Evolutionary conservation across 2,113 vertebrate genomes (phyloP).

Genomic region (Cygnus buccinator): DNA sequence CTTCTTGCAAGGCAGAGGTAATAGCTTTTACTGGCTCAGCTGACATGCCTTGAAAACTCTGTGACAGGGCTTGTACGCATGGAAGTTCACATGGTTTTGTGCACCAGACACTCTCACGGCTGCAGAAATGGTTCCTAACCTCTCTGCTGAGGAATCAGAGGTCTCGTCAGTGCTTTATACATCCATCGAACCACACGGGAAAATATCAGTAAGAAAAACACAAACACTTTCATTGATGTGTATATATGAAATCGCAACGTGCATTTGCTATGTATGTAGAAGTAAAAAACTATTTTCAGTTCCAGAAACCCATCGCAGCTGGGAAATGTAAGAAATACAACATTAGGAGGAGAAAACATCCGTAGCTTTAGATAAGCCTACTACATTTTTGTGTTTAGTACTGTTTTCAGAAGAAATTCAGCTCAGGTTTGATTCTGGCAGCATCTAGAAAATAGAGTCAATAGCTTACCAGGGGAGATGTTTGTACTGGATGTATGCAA

Average conservation of each 20-base stretch:
- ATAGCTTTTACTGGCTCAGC: neutral
- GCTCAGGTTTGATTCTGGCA: neutral
- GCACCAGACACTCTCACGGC: neutral
- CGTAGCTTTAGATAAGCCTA: neutral
- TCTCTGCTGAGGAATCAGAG: neutral
- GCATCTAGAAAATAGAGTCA: neutral
- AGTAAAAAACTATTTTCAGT: neutral
- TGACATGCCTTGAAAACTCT: neutral
- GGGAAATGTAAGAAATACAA: neutral
- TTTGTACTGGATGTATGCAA: neutral
- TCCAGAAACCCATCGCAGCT: neutral
- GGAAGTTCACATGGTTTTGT: neutral
- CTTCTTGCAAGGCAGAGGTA: neutral
- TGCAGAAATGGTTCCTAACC: neutral
- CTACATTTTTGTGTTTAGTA: neutral
- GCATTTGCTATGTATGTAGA: neutral
- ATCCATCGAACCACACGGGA: neutral
- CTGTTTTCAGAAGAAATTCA: constrained; percentile 5
- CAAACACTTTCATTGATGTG: neutral
- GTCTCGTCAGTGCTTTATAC: neutral
- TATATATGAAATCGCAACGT: neutral
- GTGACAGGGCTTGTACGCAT: neutral
- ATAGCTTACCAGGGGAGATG: neutral
- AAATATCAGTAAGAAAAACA: neutral
- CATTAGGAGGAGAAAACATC: neutral